A percentile compares a stretch with the other conserved stretches of the same genome.
Conservation (phyloP, 2,113 vertebrate genomes). For the Mesoclemmys tuberculata region DNA sequence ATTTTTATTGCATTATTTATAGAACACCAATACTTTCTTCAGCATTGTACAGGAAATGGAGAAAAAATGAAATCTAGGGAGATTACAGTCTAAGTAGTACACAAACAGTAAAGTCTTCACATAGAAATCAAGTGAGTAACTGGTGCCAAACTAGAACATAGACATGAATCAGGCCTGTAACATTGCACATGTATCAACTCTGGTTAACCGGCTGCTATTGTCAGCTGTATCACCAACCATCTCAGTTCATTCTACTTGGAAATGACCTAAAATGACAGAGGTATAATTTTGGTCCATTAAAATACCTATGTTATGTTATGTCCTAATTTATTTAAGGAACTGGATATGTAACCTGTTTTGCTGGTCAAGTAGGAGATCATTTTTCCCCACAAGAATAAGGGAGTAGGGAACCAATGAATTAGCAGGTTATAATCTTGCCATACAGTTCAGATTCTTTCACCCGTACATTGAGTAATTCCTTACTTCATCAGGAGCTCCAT, state of each 20-base stretch:
- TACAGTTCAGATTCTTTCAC: not conserved
- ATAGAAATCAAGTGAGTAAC: not conserved
- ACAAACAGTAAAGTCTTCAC: not conserved
- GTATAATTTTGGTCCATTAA: not conserved
- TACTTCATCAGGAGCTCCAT: not conserved
- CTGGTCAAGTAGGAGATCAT: not conserved
- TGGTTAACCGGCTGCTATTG: not conserved
- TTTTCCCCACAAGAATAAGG: not conserved
- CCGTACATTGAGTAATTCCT: not conserved
- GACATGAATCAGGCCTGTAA: not conserved
- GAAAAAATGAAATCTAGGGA: not conserved
- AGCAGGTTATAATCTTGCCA: not conserved
- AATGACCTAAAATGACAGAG: not conserved
- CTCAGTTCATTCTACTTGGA: not conserved
- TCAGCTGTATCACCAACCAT: not conserved
- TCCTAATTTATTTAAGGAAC: not conserved
- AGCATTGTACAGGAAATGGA: not conserved
- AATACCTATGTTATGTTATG: not conserved
- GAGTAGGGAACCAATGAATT: not conserved
- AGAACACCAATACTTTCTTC: not conserved
- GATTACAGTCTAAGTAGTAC: not conserved
- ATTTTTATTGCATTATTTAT: not conserved
- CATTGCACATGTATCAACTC: rapidly evolving
- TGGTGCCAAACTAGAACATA: not conserved
- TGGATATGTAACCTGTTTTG: not conserved